phyloP scores from a whole-genome alignment of 37 sponge, comb jelly and placozoan genomes.

The Eunapius fragilis region DNA sequence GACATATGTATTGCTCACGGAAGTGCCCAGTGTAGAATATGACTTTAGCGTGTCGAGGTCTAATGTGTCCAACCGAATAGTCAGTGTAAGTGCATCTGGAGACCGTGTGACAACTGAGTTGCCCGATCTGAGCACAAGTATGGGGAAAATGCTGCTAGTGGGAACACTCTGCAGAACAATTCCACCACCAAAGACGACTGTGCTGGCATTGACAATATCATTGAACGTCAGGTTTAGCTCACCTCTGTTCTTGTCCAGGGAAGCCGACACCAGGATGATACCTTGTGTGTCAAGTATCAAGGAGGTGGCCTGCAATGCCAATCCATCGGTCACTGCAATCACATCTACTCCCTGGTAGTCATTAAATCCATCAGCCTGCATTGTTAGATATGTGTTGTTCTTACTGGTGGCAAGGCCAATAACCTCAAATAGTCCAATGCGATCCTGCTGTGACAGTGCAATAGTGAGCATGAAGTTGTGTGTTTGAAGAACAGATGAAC shows the following conservation, averaged over 20 bases:
- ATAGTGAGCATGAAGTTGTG: slow-evolving; percentile 59
- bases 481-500: slow-evolving; percentile 41
- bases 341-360: slow-evolving; percentile 77
- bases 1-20: slow-evolving; percentile 52
- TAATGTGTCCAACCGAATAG: slow-evolving; percentile 19
- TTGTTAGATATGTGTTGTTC: slow-evolving; percentile 78
- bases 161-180: slow-evolving; percentile 42
- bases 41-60: slow-evolving; percentile 67
- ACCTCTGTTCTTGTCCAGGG: slow-evolving; percentile 70
- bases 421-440: slow-evolving; percentile 63
- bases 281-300: slow-evolving; percentile 59
- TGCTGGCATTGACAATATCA: slow-evolving; percentile 76
- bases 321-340: slow-evolving; percentile 80
- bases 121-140: slow-evolving; percentile 24
- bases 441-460: slow-evolving; percentile 60
- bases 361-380: slow-evolving; percentile 79
- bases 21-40: slow-evolving; percentile 44
- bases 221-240: slow-evolving; percentile 68
- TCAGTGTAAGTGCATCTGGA: slow-evolving; percentile 60
- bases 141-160: neutral
- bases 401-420: slow-evolving; percentile 50
- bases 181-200: slow-evolving; percentile 48
- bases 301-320: slow-evolving; percentile 53
- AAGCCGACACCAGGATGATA: slow-evolving; percentile 35
- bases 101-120: slow-evolving; percentile 31